Evolutionary conservation across 2,888 invertebrate genomes (phyloP).

Genomic region (Tillus elongatus): DNA sequence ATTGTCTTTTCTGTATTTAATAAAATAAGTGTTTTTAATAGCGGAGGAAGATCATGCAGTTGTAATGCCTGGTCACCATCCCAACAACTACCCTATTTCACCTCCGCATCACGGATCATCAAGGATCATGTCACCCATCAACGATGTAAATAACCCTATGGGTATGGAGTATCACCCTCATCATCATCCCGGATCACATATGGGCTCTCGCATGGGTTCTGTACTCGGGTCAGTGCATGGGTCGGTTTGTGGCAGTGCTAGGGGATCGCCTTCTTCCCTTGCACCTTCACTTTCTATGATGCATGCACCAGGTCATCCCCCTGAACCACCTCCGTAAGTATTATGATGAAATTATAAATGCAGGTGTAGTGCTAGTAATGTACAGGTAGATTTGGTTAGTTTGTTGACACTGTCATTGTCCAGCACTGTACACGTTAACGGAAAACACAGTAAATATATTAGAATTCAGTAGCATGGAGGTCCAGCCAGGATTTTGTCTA

Average conservation of each 20-base stretch:
- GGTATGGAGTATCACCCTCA: constrained; percentile 38
- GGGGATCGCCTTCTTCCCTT: constrained; percentile 39
- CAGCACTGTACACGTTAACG: no score
- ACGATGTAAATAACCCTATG: constrained; percentile 48
- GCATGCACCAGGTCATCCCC: constrained; percentile 27
- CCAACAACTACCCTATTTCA: constrained; percentile 31
- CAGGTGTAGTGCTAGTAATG: neutral
- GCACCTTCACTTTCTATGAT: constrained; percentile 39
- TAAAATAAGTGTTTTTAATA: no score
- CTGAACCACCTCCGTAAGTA: constrained; percentile 38
- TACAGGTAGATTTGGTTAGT: neutral
- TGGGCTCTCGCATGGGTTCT: constrained; percentile 39
- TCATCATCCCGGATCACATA: constrained; percentile 25
- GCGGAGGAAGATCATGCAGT: constrained; percentile 67
- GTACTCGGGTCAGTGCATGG: constrained; percentile 38
- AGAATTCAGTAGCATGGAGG: no score
- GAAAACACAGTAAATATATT: no score
- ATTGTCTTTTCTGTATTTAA: no score
- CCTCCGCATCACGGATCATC: constrained; percentile 27
- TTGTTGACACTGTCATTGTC: neutral
- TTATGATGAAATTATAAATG: neutral
- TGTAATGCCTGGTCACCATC: constrained; percentile 22
- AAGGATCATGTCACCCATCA: constrained; percentile 39
- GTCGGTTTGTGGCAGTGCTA: constrained; percentile 36
- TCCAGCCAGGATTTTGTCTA: no score